Base-by-base conservation (phyloP, 2,797 vertebrate species). In the Clamator glandarius region DNA sequence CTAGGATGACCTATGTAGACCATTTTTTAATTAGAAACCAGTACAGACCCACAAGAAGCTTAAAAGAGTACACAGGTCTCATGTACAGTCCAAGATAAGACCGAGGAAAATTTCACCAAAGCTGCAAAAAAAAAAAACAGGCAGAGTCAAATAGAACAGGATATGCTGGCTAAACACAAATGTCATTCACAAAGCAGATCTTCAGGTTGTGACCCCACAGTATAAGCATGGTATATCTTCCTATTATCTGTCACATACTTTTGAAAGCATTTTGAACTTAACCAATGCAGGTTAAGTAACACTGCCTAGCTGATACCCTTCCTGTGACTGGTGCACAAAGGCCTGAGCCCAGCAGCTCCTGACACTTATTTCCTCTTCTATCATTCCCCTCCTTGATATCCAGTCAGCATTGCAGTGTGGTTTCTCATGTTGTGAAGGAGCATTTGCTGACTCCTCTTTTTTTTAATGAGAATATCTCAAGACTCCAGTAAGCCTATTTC, bases 401-500 rank as follows among this genome's bases (percentile, higher is more conserved):
- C 55, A 70, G 16, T 6, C 25, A 57, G 35, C 92, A 93, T 29
- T 62, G 68, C 50, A 44, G 13, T 25, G 33, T 31, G 83, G 23
- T 18, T 69, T 83, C 57, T 91, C 83, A 21, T 8, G 66, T 31
- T 89, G 41, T 69, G 63, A 86, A 51, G 39, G 36, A 93, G 59
- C 24, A 67, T 51, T 70, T 94, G 78, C 64, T 78, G 89, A 93
- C 66, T 50, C 21, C 39, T 74, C 61, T 36, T 57, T 88, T 93
- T 91, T 78, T 87, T 78, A 75, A 95, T 86, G 33, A 96, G 64
- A 93, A 59, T 55, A 88, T 52, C 91, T 73, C 83, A 83, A 73
- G 89, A 61, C 44, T 61, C 52, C 87, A 88, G 42, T 75, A 94
- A 97, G 74, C 89, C 87, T 90, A 79, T 67, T 94, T 90, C 78